Percentiles rank a stretch among this genome's conserved stretches.
phyloP scores from a whole-genome alignment of 2,113 vertebrate genomes.

The cat (Felis catus) region F.catus_Fca126_mat1.0 CM031427.1:31690501-31691000 shows the following conservation, averaged over 20 bases:
- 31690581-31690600: not conserved
- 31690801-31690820: no score
- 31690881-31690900: no score
- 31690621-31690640: not conserved
- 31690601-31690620: not conserved
- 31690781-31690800: no score
- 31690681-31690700: not conserved
- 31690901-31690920: no score
- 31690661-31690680: not conserved
- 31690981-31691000: no score
- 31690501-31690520: not conserved
- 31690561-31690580: not conserved
- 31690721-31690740: no score
- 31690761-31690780: rapidly evolving
- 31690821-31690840: no score
- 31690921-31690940: no score
- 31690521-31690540: not conserved
- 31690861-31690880: no score
- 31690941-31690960: no score
- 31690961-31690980: no score
- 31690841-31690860: no score
- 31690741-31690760: not conserved
- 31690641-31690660: not conserved
- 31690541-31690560: not conserved
- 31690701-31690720: not conserved